These are phyloP conservation scores for Danionella dracula DNA, from an alignment of 2,797 vertebrate genomes.

Conservation along the genomic window DNA sequence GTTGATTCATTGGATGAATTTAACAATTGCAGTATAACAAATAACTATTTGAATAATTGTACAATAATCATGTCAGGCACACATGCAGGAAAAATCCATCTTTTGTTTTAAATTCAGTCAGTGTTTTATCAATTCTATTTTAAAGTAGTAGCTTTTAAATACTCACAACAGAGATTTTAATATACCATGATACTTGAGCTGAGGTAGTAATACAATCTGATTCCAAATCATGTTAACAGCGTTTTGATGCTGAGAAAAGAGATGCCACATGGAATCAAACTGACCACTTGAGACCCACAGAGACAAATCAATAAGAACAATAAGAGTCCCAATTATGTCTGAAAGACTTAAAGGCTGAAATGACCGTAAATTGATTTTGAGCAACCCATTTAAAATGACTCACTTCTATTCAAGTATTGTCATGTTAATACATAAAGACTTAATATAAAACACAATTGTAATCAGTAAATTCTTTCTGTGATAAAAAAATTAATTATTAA, in stretches of 20 bases:
- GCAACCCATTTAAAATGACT: conserved; percentile 37
- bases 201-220: conserved; percentile 21
- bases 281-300: conserved; percentile 41
- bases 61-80: conserved; percentile 68
- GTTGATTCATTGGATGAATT: no score
- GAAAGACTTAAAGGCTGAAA: conserved; percentile 58
- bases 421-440: conserved; percentile 5
- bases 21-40: no score
- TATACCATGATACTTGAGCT: conserved; percentile 14
- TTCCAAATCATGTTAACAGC: conserved; percentile 1
- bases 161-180: no score
- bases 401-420: conserved; percentile 15
- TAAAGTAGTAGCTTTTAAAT: no score
- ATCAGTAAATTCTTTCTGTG: no score
- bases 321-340: conserved; percentile 52
- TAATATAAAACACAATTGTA: background rate
- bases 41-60: conserved; percentile 69
- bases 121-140: no score
- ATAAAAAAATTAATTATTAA: no score
- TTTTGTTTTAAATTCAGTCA: no score
- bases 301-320: conserved; percentile 53
- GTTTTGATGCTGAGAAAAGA: conserved; percentile 4
- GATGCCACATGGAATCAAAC: conserved; percentile 46
- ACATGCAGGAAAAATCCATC: conserved; percentile 65
- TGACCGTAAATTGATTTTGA: conserved; percentile 57